phyloP scores from a whole-genome alignment of 2,888 invertebrate genomes.

The Xanthorhoe designata region DNA sequence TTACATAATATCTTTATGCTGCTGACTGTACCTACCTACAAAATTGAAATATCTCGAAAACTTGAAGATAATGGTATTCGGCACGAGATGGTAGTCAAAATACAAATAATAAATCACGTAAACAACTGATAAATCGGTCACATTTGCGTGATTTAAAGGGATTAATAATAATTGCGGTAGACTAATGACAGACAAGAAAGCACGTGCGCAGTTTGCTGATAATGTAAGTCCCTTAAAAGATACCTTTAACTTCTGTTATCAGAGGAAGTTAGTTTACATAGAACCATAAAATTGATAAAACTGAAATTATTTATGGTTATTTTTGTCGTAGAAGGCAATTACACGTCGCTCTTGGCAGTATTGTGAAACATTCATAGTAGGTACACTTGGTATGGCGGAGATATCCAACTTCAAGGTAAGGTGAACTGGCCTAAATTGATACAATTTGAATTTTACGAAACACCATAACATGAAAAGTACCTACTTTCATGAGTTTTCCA shows the following conservation, averaged over 20 bases:
- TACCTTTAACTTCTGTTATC: constrained; percentile 1
- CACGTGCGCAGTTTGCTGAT: neutral
- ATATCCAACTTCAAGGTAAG: constrained; percentile 3
- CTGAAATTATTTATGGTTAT: constrained; percentile 2
- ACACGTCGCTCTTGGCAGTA: constrained; percentile 3
- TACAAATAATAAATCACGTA: neutral
- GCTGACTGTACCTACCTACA: too few species aligned
- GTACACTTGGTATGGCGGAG: neutral
- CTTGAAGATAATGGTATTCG: constrained; percentile 54
- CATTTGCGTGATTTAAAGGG: neutral
- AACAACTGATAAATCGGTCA: constrained; percentile 1
- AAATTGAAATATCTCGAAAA: constrained; percentile 54
- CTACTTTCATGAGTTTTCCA: too few species aligned
- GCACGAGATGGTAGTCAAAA: constrained; percentile 45
- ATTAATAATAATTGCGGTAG: neutral
- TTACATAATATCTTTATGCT: too few species aligned
- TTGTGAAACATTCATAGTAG: constrained; percentile 2
- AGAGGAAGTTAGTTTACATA: constrained; percentile 2
- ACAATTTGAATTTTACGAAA: constrained; percentile 9
- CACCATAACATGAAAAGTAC: neutral
- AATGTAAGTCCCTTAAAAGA: neutral
- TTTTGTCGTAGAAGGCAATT: constrained; percentile 15
- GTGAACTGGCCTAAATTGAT: constrained; percentile 5
- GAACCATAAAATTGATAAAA: constrained; percentile 7
- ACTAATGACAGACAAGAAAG: neutral